Base-by-base conservation (phyloP, 2,888 invertebrate genomes). In the Chrysotoxum bicinctum region DNA sequence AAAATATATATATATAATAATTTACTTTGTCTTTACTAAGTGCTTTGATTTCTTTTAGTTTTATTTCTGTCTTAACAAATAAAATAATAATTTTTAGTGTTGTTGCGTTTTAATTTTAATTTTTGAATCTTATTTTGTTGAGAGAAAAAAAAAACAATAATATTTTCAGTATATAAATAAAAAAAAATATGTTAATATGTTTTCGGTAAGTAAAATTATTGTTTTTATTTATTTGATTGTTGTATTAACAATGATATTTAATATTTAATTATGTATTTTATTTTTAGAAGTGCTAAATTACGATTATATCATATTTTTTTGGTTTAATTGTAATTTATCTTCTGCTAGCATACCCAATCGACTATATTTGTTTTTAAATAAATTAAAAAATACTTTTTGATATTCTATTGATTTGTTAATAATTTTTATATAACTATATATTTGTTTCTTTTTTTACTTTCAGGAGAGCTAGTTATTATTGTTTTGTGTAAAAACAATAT, bases 151-250 rank as follows among this genome's bases (percentile, higher is more conserved):
- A 35, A 35, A n/a, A 76, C 60, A 58, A 19, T 73, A 69, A 54
- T 66, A 72, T 60, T 75, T 78, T 79, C 79, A 79, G 80, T 85
- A 85, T 78, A 76, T 56, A 26, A 6, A n/a, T n/a, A n/a, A 69
- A 50, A 70, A 37, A 76, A 66, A 74, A 84, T 75, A 74, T 82
- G 72, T 81, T 82, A 78, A 84, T 68, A 75, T 78, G 69, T 78
- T 87, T 87, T 87, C 83, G 87, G 87, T 87, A 87, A 87, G 87
- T 87, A 87, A 87, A 82, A 73, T 79, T 86, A 83, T 87, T 84
- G 64, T 79, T 85, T 87, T 83, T 86, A 76, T 87, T 87, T 56
- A 72, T 87, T 87, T 84, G 32, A 74, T 86, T 82, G 73, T 56
- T 73, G 50, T 52, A 60, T 69, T 69, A 77, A 70, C 26, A 35